phyloP scores from a whole-genome alignment of 2,888 invertebrate genomes.

The Arge pagana region DNA sequence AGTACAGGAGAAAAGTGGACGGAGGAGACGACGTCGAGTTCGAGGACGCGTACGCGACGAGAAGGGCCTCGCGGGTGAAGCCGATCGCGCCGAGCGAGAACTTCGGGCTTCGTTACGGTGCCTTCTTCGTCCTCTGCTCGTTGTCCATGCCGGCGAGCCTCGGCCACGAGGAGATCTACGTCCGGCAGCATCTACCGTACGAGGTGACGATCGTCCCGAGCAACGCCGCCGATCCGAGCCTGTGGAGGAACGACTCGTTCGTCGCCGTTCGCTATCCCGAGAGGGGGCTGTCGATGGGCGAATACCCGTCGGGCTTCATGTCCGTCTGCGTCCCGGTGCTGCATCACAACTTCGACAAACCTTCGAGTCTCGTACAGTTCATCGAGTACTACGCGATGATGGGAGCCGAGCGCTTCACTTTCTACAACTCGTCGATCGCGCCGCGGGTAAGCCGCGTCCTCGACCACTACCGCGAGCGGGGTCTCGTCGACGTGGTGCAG shows the following conservation, averaged over 20 bases:
- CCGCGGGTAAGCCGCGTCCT: constrained; percentile 52
- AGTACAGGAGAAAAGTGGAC: constrained; percentile 19
- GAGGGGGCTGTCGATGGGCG: constrained; percentile 7
- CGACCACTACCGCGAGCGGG: constrained; percentile 48
- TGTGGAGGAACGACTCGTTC: constrained; percentile 24
- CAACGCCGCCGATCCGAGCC: not conserved
- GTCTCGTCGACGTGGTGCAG: constrained; percentile 52
- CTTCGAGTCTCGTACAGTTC: constrained; percentile 58
- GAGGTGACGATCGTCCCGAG: constrained; percentile 27
- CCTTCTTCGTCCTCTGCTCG: constrained; percentile 36
- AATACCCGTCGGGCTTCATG: constrained; percentile 33
- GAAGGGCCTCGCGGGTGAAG: constrained; percentile 25
- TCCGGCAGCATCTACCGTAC: constrained; percentile 25
- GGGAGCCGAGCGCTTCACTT: constrained; percentile 59
- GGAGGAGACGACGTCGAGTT: not conserved
- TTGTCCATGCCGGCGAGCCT: constrained; percentile 15
- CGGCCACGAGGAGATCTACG: constrained; percentile 8
- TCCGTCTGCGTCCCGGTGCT: constrained; percentile 58
- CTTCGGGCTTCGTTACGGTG: constrained; percentile 33
- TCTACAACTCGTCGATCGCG: constrained; percentile 57
- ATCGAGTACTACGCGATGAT: constrained; percentile 60
- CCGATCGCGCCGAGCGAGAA: constrained; percentile 32
- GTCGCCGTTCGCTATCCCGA: constrained; percentile 32
- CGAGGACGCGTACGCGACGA: constrained; percentile 15
- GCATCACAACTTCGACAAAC: constrained; percentile 56